phyloP scores from a whole-genome alignment of 2,113 vertebrate genomes.

The Sinocyclocheilus rhinocerous region DNA sequence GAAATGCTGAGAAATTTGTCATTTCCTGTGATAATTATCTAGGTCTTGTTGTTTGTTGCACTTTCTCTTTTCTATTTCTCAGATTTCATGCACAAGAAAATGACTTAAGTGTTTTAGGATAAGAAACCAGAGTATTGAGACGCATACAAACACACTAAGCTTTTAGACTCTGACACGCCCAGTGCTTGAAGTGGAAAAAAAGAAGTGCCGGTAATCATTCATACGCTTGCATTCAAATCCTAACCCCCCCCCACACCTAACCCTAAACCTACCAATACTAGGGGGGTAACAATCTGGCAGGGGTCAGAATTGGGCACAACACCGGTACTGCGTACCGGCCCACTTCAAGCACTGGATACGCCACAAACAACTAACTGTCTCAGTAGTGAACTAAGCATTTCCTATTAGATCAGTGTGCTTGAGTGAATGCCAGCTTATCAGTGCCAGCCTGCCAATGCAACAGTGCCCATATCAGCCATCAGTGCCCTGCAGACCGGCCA shows the following conservation, averaged over 20 bases:
- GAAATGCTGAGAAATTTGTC: not conserved
- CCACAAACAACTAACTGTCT: not conserved
- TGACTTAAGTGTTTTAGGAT: constrained; percentile 11
- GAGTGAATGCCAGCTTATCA: constrained; percentile 25
- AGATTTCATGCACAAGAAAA: not conserved
- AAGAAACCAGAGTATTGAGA: constrained; percentile 6
- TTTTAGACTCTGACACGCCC: not conserved
- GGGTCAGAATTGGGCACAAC: too few relatives aligned
- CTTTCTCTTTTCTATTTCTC: not conserved
- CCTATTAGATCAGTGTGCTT: constrained; percentile 14
- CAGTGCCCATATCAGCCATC: constrained; percentile 8
- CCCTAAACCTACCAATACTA: too few relatives aligned
- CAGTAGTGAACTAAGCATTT: not conserved
- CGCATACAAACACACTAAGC: not conserved
- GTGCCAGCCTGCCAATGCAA: constrained; percentile 16
- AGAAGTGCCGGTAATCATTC: too few relatives aligned
- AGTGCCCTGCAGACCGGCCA: constrained; percentile 14
- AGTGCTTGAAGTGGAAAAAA: too few relatives aligned
- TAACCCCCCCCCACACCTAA: too few relatives aligned
- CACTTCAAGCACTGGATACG: too few relatives aligned
- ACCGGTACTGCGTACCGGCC: too few relatives aligned
- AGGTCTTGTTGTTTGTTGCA: not conserved
- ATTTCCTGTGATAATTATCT: constrained; percentile 12
- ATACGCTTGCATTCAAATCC: too few relatives aligned
- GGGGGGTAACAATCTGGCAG: too few relatives aligned